A percentile compares a stretch with the other conserved stretches of the same genome.
Evolutionary conservation across 2,113 vertebrate species (phyloP).

Genomic region (Zapornia atra): DNA sequence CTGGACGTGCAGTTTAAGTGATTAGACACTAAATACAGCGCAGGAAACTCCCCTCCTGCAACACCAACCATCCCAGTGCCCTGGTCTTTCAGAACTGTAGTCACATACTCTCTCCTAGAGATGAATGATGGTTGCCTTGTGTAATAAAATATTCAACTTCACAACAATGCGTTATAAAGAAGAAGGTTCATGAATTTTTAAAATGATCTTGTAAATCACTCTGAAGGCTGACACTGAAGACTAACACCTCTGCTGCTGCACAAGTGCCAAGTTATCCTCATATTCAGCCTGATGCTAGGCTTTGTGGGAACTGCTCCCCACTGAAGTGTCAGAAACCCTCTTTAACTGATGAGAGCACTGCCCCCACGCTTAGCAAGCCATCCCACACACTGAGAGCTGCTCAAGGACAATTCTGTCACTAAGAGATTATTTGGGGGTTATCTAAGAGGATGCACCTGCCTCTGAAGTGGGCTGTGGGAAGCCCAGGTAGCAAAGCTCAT

Average conservation of each 20-base stretch:
- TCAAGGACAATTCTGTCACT: neutral
- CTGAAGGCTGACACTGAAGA: slow-evolving; percentile 73
- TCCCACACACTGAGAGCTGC: neutral
- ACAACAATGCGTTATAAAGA: slow-evolving; percentile 63
- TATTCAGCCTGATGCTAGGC: slow-evolving; percentile 1
- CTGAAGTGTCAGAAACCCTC: neutral
- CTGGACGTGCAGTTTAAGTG: neutral
- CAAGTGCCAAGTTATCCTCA: slow-evolving; percentile 21
- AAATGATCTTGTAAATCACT: slow-evolving; percentile 77
- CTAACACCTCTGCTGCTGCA: slow-evolving; percentile 57
- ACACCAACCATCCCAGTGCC: neutral
- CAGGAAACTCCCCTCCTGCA: neutral
- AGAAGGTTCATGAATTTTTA: slow-evolving; percentile 74
- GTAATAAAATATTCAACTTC: slow-evolving; percentile 73
- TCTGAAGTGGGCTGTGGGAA: neutral
- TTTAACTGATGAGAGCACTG: neutral
- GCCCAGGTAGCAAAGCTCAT: neutral
- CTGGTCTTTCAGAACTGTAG: neutral
- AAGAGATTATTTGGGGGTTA: neutral
- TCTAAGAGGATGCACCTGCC: neutral
- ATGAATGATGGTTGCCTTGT: slow-evolving; percentile 60
- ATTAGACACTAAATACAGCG: neutral
- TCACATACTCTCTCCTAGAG: neutral
- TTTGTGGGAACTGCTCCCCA: neutral
- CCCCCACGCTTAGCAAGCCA: neutral